Base-by-base conservation (phyloP, 1,140 invertebrate species). In the Oryctes rhinoceros region DNA sequence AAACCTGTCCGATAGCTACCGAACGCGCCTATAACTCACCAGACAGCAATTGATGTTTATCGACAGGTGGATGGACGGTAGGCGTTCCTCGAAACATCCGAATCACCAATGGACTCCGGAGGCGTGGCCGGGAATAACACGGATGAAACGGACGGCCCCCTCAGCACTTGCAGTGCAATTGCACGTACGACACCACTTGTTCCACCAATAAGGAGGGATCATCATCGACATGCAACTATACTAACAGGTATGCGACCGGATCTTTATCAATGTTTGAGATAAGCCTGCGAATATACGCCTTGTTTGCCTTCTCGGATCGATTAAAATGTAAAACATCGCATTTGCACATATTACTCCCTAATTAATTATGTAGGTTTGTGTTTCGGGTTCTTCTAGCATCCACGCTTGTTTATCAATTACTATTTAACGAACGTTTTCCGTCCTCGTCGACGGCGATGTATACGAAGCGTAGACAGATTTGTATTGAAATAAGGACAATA, bases 21-120 rank as follows among this genome's bases (percentile, higher is more conserved):
- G 15, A 59, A 59, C 5, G 53, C n/a, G 53, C n/a, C 53, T 15
- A n/a, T 59, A 59, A 18, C 53, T 18, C 53, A 59, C n/a, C n/a
- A 59, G 18, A 18, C 53, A 59, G 53, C 15, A 59, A 59, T 59
- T 59, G 53, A 59, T 59, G 18, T n/a, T 18, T 59, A 59, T 59
- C 53, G 53, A 59, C 53, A 59, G 53, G 53, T 59, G 15, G 53
- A 59, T 59, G 53, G 24, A 59, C 53, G 53, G 53, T 59, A 59
- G 53, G 53, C 53, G 53, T 59, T 59, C 15, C 18, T 59, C 53
- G 18, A 59, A 18, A 59, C 2, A 44, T 59, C 18, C 13, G 18
- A 59, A n/a, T 59, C 53, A n/a, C 53, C 53, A 59, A 59, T 59
- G 53, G 53, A 59, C 53, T 59, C 53, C 18, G 53, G 18, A 6